These are phyloP conservation scores for Leptopilina boulardi DNA, from an alignment of 1,140 invertebrate genomes.

Conservation along the genomic window DNA sequence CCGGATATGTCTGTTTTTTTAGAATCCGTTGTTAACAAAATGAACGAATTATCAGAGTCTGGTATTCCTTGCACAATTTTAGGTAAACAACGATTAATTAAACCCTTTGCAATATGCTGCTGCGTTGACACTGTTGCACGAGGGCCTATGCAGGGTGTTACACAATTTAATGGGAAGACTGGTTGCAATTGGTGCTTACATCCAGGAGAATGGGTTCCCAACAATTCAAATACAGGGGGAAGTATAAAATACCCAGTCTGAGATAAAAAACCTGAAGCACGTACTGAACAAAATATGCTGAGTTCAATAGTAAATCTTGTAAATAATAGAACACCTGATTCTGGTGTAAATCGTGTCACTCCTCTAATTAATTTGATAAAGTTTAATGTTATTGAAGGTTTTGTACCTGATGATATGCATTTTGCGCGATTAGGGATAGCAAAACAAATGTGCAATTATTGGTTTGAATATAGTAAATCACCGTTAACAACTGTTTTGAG, in stretches of 20 bases:
- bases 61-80: slow-evolving; percentile 30
- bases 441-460: not conserved
- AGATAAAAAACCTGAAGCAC: not conserved
- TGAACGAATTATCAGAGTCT: not conserved
- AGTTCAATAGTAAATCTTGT: not conserved
- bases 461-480: not conserved
- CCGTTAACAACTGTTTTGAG: not conserved
- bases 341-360: not conserved
- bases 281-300: not conserved
- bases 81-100: not conserved
- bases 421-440: not conserved
- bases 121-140: slow-evolving; percentile 1
- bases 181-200: slow-evolving; percentile 41
- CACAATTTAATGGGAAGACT: slow-evolving; percentile 21
- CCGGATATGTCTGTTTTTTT: too few species aligned
- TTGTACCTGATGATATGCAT: not conserved
- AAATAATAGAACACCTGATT: not conserved
- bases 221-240: not conserved
- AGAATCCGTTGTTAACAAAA: not conserved
- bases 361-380: not conserved
- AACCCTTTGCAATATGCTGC: slow-evolving; percentile 1
- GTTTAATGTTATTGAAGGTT: not conserved
- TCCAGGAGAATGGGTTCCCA: slow-evolving; percentile 15
- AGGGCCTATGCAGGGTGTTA: slow-evolving; percentile 39
- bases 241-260: slow-evolving; percentile 29